Base-by-base conservation (phyloP, 2,113 vertebrate species). In the Dendropsophus ebraccatus region DNA sequence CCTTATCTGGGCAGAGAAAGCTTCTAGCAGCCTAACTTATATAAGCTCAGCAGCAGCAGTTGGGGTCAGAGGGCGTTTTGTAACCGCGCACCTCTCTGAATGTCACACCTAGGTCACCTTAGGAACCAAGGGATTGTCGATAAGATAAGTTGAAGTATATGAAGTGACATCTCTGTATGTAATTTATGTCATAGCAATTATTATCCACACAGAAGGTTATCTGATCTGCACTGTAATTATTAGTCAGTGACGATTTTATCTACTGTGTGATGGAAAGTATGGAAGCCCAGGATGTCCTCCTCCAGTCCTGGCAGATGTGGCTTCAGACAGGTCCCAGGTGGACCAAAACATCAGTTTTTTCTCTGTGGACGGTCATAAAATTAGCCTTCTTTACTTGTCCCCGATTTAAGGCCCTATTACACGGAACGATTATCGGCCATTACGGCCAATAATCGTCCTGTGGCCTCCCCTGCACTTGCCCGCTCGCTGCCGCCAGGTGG, bases 121-220 rank as follows among this genome's bases (percentile, higher is more conserved):
- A 47, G 30, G 30, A 47, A 67, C 72, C 30, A 14, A 65, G 73
- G 56, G 17, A 23, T 65, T 60, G 11, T 58, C 65, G 82, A 84
- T 84, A 84, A 84, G 70, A 84, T 84, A 84, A 30, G 8, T 13
- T 17, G 11, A 83, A 16, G 56, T 32, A 28, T 60, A 60, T 60
- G 69, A 47, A 74, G 70, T n/a, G 82, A 84, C 72, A 76, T 84
- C 82, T 84, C 82, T 45, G 21, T 62, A 10, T 84, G 50, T 67
- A 49, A 81, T 67, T 67, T 81, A 81, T 81, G 58, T 62, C 17
- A 47, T 10, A 47, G 56, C 37, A 65, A 67, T 67, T 81, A 80
- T 79, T 35, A 45, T 37, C 32, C 23, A 13, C 54, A 41, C n/a
- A 35, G 25, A 28, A 23, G 23, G 8, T n/a, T 47, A 81, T 37